Evolutionary conservation across 2,888 invertebrate species (phyloP), one percentile per base, ranked within the genome.

Genomic region (Reticulitermes lucifugus): DNA sequence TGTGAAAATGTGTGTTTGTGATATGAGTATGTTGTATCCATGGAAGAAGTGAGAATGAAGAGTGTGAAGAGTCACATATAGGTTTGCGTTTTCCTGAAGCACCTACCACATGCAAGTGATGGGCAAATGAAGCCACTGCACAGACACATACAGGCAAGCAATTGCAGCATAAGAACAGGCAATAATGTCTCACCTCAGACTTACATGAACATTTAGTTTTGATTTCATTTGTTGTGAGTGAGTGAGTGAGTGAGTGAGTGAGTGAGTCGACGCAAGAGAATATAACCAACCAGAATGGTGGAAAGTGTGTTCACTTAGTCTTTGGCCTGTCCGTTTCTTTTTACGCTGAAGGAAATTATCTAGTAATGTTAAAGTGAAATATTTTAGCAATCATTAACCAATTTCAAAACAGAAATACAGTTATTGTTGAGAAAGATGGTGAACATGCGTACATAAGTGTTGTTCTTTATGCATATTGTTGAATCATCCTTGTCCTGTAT

Each of bases 341-440:
- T 79, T 81, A 85, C 79, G 83, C 85, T 86, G 73, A 85, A 84
- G 51, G 71, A 84, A 83, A 83, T 29, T 83, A 79, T 80, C 73
- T 84, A 84, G 77, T 80, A 84, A 79, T 85, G 73, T 85, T 79
- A 79, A 79, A 86, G 71, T 86, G 83, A 85, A 85, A 83, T 84
- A 82, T 85, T 86, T 86, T 85, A 86, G 84, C 84, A 65, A 59
- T 85, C 71, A 83, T 85, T 85, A 86, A 85, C 85, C 85, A 86
- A 70, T 86, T 86, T 81, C 84, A 85, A 85, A 80, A 59, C 35
- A 35, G 46, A 46, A 59, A 59, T 59, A 80, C 59, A 59, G 43
- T 77, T 77, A 46, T 65, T 77, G 43, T 77, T 51, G 46, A 25
- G 29, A 65, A 81, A 70, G 70, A 70, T 65, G 41, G 70, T 81